Conservation (phyloP, 1,140 invertebrate species). For the Macrotrachela quadricornifera region DNA sequence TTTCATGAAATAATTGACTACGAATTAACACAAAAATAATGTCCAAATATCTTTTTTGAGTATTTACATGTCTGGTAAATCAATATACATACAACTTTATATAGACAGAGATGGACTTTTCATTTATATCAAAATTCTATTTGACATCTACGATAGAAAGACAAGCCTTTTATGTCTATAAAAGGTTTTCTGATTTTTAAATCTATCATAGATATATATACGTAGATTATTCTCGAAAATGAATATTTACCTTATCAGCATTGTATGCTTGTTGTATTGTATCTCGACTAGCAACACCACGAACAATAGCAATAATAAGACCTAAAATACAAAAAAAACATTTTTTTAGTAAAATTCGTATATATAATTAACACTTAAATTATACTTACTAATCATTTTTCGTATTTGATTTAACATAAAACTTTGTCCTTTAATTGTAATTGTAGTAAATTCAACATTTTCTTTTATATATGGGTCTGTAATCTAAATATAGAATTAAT, state of each 20-base stretch:
- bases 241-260: slow-evolving; percentile 28
- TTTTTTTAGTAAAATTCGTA: not conserved
- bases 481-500: slow-evolving; percentile 28
- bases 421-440: slow-evolving; percentile 78
- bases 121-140: too few relatives aligned
- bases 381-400: slow-evolving; percentile 55
- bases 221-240: too few relatives aligned
- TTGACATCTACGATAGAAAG: too few relatives aligned
- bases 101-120: too few relatives aligned
- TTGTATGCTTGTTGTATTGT: slow-evolving; percentile 45
- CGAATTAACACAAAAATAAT: too few relatives aligned
- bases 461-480: slow-evolving; percentile 53
- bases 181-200: too few relatives aligned
- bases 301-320: slow-evolving; percentile 51
- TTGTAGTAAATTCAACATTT: slow-evolving; percentile 59
- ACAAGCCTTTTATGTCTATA: too few relatives aligned
- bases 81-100: too few relatives aligned
- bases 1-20: too few relatives aligned
- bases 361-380: not conserved
- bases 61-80: too few relatives aligned
- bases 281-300: slow-evolving; percentile 44
- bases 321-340: slow-evolving; percentile 29
- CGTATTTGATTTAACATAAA: slow-evolving; percentile 98
- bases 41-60: too few relatives aligned
- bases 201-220: too few relatives aligned